Evolutionary conservation across 2,888 invertebrate species (phyloP).

Genomic region (Cetonia aurata): DNA sequence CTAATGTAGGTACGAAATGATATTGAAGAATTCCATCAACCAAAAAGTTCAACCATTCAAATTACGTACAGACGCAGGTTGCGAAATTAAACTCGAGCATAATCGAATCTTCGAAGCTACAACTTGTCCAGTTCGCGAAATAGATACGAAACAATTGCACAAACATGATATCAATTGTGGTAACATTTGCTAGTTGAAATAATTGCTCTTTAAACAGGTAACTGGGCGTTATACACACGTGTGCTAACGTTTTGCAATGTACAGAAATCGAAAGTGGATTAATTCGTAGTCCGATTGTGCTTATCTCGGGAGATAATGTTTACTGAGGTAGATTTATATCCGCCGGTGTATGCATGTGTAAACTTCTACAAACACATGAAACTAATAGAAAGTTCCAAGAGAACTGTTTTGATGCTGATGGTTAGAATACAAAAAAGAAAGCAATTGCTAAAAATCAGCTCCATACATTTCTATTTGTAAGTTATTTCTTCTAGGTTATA

Average conservation of each 20-base stretch:
- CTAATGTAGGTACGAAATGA: neutral
- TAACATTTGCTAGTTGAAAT: slow-evolving; percentile 24
- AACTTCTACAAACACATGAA: no score
- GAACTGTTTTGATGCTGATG: no score
- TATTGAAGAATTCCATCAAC: slow-evolving; percentile 6
- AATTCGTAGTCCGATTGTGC: slow-evolving; percentile 18
- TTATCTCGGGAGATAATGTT: slow-evolving; percentile 29
- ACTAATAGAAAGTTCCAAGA: no score
- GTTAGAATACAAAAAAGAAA: no score
- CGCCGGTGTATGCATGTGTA: no score
- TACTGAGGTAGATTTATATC: neutral
- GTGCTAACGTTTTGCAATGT: slow-evolving; percentile 28
- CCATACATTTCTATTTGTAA: no score
- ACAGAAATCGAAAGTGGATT: slow-evolving; percentile 35
- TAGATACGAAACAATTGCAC: slow-evolving; percentile 33
- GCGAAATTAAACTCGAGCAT: neutral
- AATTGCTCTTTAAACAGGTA: slow-evolving; percentile 7
- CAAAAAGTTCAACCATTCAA: slow-evolving; percentile 21
- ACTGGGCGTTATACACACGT: slow-evolving; percentile 26
- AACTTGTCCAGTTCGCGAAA: slow-evolving; percentile 12
- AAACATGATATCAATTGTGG: slow-evolving; percentile 25
- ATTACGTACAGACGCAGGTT: neutral
- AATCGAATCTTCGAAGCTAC: no score
- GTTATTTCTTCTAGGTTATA: no score
- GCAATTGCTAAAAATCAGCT: no score